phyloP scores from a whole-genome alignment of 2,888 invertebrate species.

The Adineta ricciae region DNA sequence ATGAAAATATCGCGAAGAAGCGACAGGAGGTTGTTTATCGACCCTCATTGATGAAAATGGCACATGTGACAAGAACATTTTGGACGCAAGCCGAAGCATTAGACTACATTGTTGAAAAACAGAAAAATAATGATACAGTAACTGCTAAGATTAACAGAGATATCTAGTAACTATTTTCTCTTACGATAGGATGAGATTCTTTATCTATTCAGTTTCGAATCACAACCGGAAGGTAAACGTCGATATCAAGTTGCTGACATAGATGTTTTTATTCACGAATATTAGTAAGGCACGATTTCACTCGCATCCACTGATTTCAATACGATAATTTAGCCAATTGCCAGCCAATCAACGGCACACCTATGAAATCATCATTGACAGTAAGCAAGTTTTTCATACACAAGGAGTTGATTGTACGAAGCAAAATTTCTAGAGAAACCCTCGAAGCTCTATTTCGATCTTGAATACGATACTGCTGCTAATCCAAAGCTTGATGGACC shows the following conservation, averaged over 20 bases:
- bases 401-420: neutral
- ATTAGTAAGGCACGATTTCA: neutral
- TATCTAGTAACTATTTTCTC: neutral
- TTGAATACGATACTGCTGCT: neutral
- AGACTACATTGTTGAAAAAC: neutral
- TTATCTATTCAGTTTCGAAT: conserved; percentile 5
- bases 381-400: neutral
- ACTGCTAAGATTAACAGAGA: neutral
- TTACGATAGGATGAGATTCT: neutral
- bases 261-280: neutral
- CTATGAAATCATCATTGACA: conserved; percentile 4
- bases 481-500: neutral
- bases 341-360: neutral
- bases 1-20: neutral
- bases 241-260: conserved; percentile 4
- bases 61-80: neutral
- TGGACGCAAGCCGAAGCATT: neutral
- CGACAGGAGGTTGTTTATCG: neutral
- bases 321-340: neutral
- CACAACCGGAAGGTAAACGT: neutral
- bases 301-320: neutral
- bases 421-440: neutral
- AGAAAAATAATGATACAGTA: neutral
- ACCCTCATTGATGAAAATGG: neutral
- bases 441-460: conserved; percentile 1